Evolutionary conservation across 2,113 vertebrate species (phyloP).

Genomic region (Crotalus horridus): DNA sequence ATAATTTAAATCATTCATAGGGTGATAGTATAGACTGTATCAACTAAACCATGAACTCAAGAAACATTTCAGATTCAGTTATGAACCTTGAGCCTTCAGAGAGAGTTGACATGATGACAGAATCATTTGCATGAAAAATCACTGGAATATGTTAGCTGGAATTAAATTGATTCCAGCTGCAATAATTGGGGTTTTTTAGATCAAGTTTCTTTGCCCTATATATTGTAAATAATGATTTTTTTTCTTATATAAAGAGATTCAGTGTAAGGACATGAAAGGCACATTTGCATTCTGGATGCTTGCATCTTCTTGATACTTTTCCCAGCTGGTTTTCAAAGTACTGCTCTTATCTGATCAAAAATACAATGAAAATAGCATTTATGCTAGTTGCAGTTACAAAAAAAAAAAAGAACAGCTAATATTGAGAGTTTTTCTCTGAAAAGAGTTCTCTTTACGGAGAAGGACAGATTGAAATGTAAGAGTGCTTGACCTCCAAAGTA

Average conservation of each 20-base stretch:
- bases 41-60: conserved; percentile 37
- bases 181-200: neutral
- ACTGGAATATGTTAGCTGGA: conserved; percentile 15
- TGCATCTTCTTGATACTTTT: conserved; percentile 53
- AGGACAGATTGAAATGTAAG: neutral
- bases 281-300: conserved; percentile 59
- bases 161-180: conserved; percentile 47
- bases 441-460: neutral
- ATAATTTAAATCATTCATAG: conserved; percentile 57
- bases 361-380: neutral
- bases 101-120: conserved; percentile 44
- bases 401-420: conserved; percentile 30
- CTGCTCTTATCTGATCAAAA: conserved; percentile 40
- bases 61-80: conserved; percentile 50
- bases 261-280: conserved; percentile 50
- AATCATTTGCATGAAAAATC: conserved; percentile 39
- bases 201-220: conserved; percentile 53
- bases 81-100: conserved; percentile 42
- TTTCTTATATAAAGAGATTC: conserved; percentile 37
- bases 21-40: neutral
- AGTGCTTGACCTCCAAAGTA: neutral
- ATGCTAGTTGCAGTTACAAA: neutral
- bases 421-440: neutral
- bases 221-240: conserved; percentile 59
- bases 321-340: conserved; percentile 38